Base-by-base conservation (phyloP, 2,797 vertebrate species). In the Karalla daura region DNA sequence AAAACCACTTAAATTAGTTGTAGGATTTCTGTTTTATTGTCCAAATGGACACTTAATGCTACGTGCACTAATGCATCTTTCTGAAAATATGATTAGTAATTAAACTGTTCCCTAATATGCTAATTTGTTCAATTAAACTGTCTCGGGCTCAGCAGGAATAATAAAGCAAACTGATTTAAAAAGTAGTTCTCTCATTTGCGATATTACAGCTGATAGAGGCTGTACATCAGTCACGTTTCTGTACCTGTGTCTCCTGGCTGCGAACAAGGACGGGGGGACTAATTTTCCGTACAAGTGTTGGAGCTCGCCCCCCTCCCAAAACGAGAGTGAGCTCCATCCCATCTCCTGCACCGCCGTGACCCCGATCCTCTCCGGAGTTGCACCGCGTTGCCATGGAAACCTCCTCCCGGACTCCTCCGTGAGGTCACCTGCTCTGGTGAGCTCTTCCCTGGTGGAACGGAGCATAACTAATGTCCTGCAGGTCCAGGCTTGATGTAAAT, bases 401-500 rank as follows among this genome's bases (percentile, higher is more conserved):
- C 94, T 92, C 86, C 92, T 95, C 93, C 89, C 81, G 92, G 92
- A n/a, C 91, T 94, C 93, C 95, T 94, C 85, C 53, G 83, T 95
- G 94, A 95, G 95, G 95, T 96, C 95, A 96, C 91, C 86, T 87
- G 93, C 73, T 80, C 73, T 89, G 65, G 70, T 49, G 92, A 79
- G 93, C 89, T 91, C 93, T 67, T 92, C 92, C 93, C 87, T 94
- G 91, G 82, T 93, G 94, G 92, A 94, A 88, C 90, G 78, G 84
- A n/a, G 92, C 94, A 95, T 95, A 97, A 96, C 95, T 94, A 96
- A 98, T 95, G 95, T 89, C 87, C 92, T 90, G 92, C 94, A 92
- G 93, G 91, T 94, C 92, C 90, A 80, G 91, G 91, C 90, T 92
- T 95, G 94, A 96, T 96, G 95, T 96, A 96, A 96, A 96, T 96